A percentile compares a stretch with the other conserved stretches of the same genome.
Evolutionary conservation across 2,888 invertebrate species (phyloP).

Genomic region (Drosophila subquinaria): DNA sequence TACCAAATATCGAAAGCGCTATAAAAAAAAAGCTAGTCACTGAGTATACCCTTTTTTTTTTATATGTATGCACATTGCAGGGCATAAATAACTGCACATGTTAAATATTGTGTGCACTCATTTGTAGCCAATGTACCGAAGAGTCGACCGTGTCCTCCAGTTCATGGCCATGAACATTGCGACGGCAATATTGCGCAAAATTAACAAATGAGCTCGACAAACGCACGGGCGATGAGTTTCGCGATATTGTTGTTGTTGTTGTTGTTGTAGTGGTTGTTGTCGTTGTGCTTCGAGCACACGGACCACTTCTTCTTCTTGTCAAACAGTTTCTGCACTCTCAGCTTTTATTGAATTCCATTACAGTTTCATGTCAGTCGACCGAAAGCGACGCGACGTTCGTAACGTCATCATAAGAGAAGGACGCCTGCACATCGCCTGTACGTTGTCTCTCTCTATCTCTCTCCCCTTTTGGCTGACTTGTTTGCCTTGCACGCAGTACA

Average conservation of each 20-base stretch:
- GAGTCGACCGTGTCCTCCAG: slow-evolving; percentile 3
- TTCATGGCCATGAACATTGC: slow-evolving; percentile 35
- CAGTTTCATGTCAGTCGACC: slow-evolving; percentile 73
- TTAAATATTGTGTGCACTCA: slow-evolving; percentile 38
- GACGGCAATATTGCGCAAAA: slow-evolving; percentile 68
- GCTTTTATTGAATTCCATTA: slow-evolving; percentile 82
- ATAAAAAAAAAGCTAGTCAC: not conserved
- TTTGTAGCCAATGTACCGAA: slow-evolving; percentile 26
- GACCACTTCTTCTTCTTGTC: slow-evolving; percentile 56
- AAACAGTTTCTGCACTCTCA: slow-evolving; percentile 79
- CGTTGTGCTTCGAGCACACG: slow-evolving; percentile 8
- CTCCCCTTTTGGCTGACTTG: slow-evolving; percentile 15
- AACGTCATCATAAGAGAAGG: slow-evolving; percentile 75
- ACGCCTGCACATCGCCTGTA: slow-evolving; percentile 13
- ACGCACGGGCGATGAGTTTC: slow-evolving; percentile 50
- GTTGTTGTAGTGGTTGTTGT: slow-evolving; percentile 3
- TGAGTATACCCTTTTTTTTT: not conserved
- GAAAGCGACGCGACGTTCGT: slow-evolving; percentile 39
- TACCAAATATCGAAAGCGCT: not conserved
- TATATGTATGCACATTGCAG: not conserved
- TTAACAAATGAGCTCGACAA: slow-evolving; percentile 78
- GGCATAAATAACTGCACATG: slow-evolving; percentile 49
- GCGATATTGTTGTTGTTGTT: not conserved
- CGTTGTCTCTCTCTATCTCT: too few species aligned
- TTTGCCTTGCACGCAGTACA: slow-evolving; percentile 35